Evolutionary conservation across 1,140 invertebrate genomes (phyloP).

Genomic region (Delia radicum): DNA sequence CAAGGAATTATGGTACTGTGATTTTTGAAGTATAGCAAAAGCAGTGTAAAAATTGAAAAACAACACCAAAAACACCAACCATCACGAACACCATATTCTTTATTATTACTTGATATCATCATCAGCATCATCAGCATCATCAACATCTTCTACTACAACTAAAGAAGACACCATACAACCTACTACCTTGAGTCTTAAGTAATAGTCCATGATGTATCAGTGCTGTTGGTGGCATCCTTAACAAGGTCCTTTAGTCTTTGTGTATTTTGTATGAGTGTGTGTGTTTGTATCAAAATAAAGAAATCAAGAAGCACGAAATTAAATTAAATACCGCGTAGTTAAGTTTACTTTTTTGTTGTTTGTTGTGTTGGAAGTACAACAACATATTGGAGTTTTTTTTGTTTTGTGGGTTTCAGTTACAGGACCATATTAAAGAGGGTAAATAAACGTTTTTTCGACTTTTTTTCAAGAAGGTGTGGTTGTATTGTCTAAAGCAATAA

Average conservation of each 20-base stretch:
- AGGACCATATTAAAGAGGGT: not conserved
- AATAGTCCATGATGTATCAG: conserved; percentile 4
- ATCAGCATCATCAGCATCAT: not conserved
- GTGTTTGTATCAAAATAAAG: not conserved
- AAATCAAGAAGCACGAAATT: conserved; percentile 33
- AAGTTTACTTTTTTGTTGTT: conserved; percentile 10
- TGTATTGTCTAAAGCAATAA: conserved; percentile 5
- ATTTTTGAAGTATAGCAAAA: not conserved
- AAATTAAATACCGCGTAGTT: conserved; percentile 31
- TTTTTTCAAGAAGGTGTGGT: conserved; percentile 3
- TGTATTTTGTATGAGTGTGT: not conserved
- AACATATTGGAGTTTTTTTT: not conserved
- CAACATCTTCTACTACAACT: not conserved
- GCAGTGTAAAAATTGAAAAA: not conserved
- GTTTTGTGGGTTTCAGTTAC: conserved; percentile 12
- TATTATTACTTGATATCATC: not conserved
- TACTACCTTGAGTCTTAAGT: not conserved
- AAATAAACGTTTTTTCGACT: not conserved
- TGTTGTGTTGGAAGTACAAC: not conserved
- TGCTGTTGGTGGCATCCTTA: conserved; percentile 15
- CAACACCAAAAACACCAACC: not conserved
- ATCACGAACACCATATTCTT: not conserved
- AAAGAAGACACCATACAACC: no score
- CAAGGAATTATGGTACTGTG: conserved; percentile 3
- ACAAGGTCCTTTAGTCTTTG: conserved; percentile 11